Percentiles rank a stretch among this genome's conserved stretches.
These are phyloP conservation scores for Hololepta plana DNA, from an alignment of 2,888 invertebrate genomes.

Conservation along the genomic window DNA sequence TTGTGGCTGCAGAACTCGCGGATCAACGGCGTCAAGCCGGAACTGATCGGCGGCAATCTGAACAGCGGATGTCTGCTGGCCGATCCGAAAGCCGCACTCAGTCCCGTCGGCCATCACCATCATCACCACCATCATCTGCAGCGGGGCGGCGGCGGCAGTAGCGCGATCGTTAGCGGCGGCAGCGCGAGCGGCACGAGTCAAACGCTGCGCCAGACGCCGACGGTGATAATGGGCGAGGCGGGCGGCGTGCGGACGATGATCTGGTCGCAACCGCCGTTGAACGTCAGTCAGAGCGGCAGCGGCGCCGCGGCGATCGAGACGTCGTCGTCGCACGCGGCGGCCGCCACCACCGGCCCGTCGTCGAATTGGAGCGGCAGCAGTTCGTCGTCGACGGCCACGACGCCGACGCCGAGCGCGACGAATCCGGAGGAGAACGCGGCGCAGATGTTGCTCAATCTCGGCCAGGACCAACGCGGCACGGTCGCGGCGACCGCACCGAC, in stretches of 20 bases:
- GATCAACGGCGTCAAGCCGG: constrained; percentile 67
- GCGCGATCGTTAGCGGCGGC: constrained; percentile 14
- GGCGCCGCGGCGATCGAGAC: constrained; percentile 13
- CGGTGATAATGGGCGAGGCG: constrained; percentile 85
- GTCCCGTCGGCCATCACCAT: constrained; percentile 23
- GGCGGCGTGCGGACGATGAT: constrained; percentile 66
- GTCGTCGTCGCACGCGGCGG: constrained; percentile 13
- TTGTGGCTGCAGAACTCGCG: constrained; percentile 33
- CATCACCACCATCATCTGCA: constrained; percentile 20
- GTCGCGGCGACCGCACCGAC: constrained; percentile 13
- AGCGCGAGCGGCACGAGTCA: constrained; percentile 4
- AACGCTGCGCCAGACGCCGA: constrained; percentile 48
- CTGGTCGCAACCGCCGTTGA: constrained; percentile 40
- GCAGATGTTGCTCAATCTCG: constrained; percentile 56
- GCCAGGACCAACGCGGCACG: constrained; percentile 33
- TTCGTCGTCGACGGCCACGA: constrained; percentile 14
- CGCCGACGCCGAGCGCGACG: constrained; percentile 21
- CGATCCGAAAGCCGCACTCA: constrained; percentile 21
- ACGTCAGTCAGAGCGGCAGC: constrained; percentile 26
- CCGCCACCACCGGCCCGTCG: not conserved
- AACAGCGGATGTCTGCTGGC: constrained; percentile 3
- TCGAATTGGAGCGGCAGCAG: not conserved
- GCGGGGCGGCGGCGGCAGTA: constrained; percentile 8
- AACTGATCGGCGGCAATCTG: constrained; percentile 47
- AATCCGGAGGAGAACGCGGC: constrained; percentile 34